Conservation (phyloP, 2,113 vertebrate genomes). For the Pelobates fuscus region DNA sequence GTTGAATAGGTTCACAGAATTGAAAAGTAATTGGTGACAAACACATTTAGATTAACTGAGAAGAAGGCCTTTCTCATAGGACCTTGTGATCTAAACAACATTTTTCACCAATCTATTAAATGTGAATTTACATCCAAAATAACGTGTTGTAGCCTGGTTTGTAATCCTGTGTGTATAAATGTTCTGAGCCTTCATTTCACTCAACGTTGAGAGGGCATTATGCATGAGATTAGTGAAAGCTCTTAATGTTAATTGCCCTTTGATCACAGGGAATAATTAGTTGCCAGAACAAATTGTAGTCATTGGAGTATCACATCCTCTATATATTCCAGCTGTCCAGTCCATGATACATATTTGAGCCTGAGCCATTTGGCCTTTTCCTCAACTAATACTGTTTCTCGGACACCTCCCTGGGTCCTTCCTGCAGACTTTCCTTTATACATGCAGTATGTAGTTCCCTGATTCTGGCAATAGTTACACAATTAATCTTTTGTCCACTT, state of each 20-base stretch:
- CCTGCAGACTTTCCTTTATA: constrained; percentile 1
- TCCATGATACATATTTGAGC: constrained; percentile 25
- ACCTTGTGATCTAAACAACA: too few relatives aligned
- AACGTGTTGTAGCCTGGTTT: too few relatives aligned
- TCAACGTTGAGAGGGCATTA: neutral
- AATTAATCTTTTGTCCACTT: constrained; percentile 32
- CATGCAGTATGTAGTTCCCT: neutral
- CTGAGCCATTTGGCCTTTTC: constrained; percentile 26
- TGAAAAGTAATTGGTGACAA: too few relatives aligned
- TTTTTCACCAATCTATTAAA: too few relatives aligned
- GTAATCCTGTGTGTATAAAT: too few relatives aligned
- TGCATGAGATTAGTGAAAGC: constrained; percentile 12
- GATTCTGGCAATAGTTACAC: constrained; percentile 15
- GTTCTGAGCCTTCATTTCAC: neutral
- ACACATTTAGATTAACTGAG: too few relatives aligned
- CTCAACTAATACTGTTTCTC: constrained; percentile 1
- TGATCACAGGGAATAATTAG: constrained; percentile 22
- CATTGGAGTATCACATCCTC: constrained; percentile 4
- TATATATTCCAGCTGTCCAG: constrained; percentile 7
- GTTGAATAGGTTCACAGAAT: too few relatives aligned
- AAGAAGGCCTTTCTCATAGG: too few relatives aligned
- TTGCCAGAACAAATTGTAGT: constrained; percentile 9
- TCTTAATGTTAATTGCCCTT: constrained; percentile 23
- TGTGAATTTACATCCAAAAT: too few relatives aligned
- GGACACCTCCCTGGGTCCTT: constrained; percentile 7